Evolutionary conservation across 1,140 invertebrate genomes (phyloP).

Genomic region (Neoseiulus cucumeris): DNA sequence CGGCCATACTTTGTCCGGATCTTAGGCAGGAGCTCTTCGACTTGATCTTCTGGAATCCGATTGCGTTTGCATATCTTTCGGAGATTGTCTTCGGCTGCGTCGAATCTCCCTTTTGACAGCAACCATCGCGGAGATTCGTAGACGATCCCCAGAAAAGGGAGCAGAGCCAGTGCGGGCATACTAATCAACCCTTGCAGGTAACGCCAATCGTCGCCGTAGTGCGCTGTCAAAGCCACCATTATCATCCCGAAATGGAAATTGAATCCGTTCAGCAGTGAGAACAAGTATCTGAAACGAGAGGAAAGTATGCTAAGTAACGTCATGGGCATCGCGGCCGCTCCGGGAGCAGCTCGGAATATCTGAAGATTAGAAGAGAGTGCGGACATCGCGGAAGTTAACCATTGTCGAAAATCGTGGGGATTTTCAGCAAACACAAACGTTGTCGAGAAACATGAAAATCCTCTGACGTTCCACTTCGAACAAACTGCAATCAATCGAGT

Average conservation of each 20-base stretch:
- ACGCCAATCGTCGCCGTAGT: neutral
- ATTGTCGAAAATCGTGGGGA: no score
- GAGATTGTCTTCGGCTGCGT: neutral
- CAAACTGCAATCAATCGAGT: no score
- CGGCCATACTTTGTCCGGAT: constrained; percentile 4
- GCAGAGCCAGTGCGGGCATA: neutral
- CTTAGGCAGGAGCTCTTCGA: constrained; percentile 9
- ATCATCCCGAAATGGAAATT: neutral
- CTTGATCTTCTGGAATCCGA: neutral
- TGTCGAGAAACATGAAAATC: no score
- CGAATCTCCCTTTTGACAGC: neutral
- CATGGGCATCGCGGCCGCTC: neutral
- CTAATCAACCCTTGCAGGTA: constrained; percentile 4
- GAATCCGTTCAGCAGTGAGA: constrained; percentile 3
- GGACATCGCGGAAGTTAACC: no score
- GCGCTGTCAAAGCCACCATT: neutral
- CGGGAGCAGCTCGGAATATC: no score
- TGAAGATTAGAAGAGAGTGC: no score
- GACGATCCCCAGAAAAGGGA: neutral
- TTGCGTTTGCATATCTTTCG: neutral
- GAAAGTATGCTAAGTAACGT: neutral
- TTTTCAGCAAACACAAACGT: no score
- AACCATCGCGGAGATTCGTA: constrained; percentile 7
- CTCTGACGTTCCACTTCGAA: no score
- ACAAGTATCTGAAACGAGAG: neutral